Evolutionary conservation across 53 echinoderm and acorn worm species (phyloP), one percentile per base, ranked within the genome.

Genomic region (Mesocentrotus franciscanus): DNA sequence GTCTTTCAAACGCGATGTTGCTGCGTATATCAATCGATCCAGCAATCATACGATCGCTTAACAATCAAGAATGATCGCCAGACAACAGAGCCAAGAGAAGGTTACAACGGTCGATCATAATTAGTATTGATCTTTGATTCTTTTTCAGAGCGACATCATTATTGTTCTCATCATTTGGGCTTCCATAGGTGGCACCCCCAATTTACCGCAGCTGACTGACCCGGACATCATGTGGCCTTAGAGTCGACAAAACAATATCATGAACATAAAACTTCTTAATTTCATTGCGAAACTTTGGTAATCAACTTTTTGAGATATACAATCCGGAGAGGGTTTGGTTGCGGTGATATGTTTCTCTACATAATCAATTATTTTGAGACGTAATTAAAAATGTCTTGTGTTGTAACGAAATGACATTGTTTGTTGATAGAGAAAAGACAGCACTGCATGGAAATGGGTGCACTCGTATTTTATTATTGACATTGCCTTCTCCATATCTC

Each of bases 181-280:
- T 87, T 87, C 58, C 9, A 87, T 87, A 87, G 87, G 87, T 87
- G 58, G 87, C 87, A 87, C 87, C 87, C 84, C 58, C 87, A 87
- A 87, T 87, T 87, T 58, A 87, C 87, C 87, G 58, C 87, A 87
- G 29, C 1, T 57, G 87, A 87, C 87, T n/a, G 84, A 84, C 84
- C 84, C 17, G 4, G 18, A 84, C 84, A 84, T 55, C 84, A 33
- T 49, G 9, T 58, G 87, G 12, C 56, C 87, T 58, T 58, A 87
- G 12, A 11, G 27, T n/a, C 56, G n/a, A 87, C 26, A 87, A 29
- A 87, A n/a, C 56, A 75, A 75, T 75, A 75, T 29, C 27, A 75
- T 75, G n/a, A 7, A 81, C 20, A 36, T 17, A 36, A 20, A 87
- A n/a, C 87, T 58, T 56, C 22, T 56, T 14, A 87, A n/a, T 57